These are phyloP conservation scores for Netta rufina DNA, from an alignment of 2,797 vertebrate genomes.

Conservation along the genomic window DNA sequence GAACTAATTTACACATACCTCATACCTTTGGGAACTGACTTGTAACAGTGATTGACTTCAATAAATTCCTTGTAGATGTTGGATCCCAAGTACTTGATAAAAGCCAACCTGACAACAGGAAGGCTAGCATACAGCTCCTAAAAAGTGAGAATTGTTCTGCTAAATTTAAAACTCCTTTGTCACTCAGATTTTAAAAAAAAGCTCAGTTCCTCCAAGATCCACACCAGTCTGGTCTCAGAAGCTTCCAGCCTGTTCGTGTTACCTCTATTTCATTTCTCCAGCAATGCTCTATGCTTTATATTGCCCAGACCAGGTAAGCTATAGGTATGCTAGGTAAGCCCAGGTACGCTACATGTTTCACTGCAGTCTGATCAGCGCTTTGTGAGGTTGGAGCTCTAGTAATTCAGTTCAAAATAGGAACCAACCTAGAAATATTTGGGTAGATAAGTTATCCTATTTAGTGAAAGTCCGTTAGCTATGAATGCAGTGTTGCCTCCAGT, in stretches of 20 bases:
- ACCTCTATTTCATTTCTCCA: not conserved
- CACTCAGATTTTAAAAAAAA: not conserved
- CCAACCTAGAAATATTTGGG: too few relatives aligned
- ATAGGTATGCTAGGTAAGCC: too few relatives aligned
- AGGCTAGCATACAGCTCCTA: not conserved
- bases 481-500: not conserved
- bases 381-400: not conserved
- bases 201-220: not conserved
- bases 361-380: not conserved
- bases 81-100: not conserved
- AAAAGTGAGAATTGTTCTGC: not conserved
- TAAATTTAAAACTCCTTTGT: not conserved
- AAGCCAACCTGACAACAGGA: not conserved
- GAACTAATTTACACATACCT: not conserved
- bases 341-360: accelerated
- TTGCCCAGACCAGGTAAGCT: not conserved
- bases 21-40: not conserved
- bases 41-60: not conserved
- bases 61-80: not conserved
- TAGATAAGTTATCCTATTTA: not conserved
- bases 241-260: not conserved
- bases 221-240: not conserved
- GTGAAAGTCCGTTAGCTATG: not conserved
- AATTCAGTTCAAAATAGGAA: not conserved
- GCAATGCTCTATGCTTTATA: not conserved